Percentiles rank a stretch among this genome's conserved stretches.
Evolutionary conservation across 2,888 invertebrate species (phyloP).

Genomic region (Omphaloscelis lunosa): DNA sequence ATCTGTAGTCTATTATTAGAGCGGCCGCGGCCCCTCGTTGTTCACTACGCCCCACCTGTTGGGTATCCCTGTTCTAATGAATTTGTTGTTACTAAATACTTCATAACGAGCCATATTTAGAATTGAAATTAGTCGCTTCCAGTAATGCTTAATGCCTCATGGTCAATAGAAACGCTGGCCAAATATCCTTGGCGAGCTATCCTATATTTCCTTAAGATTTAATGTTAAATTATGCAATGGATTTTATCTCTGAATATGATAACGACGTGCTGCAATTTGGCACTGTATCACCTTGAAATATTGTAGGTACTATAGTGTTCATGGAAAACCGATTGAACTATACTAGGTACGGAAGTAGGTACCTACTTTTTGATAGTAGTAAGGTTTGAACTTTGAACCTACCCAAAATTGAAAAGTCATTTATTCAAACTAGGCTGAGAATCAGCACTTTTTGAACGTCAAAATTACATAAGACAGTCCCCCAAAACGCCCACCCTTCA

Average conservation of each 20-base stretch:
- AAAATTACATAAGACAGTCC: too few species aligned
- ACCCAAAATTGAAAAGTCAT: too few species aligned
- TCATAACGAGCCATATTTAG: constrained; percentile 1
- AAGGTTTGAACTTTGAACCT: too few species aligned
- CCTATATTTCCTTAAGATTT: neutral
- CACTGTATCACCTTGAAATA: neutral
- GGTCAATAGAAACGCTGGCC: constrained; percentile 31
- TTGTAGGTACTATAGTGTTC: neutral
- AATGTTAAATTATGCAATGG: constrained; percentile 3
- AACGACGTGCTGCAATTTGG: neutral
- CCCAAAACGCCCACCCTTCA: too few species aligned
- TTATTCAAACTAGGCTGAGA: too few species aligned
- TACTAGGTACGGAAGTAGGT: too few species aligned
- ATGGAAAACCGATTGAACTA: neutral
- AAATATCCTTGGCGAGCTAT: constrained; percentile 27
- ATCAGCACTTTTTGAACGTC: too few species aligned
- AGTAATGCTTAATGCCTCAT: constrained; percentile 14
- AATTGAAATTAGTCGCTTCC: constrained; percentile 12
- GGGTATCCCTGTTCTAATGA: neutral
- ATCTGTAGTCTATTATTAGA: too few species aligned
- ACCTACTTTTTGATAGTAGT: too few species aligned
- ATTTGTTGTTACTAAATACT: neutral
- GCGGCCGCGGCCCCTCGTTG: too few species aligned
- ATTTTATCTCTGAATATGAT: neutral
- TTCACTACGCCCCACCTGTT: too few species aligned